Evolutionary conservation across 2,888 invertebrate species (phyloP), one percentile per base, ranked within the genome.

Genomic region (Stenchaetothrips biformis): DNA sequence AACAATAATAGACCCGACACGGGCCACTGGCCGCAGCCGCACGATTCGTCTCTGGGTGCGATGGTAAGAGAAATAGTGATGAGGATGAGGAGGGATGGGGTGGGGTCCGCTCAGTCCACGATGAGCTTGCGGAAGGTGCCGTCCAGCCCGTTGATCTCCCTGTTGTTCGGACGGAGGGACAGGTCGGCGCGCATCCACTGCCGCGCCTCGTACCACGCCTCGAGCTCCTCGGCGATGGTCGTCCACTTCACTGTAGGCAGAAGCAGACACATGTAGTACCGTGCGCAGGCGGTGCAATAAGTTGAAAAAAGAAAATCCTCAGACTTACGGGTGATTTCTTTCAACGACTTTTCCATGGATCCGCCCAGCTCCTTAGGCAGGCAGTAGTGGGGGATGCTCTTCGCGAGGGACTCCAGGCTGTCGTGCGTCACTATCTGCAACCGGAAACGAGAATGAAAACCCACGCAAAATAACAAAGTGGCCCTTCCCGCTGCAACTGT

Each of bases 381-480:
- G 25, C 67, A 74, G 67, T 21, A 74, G 67, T 74, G 67, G 7
- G 67, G 67, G 25, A 74, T 74, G 9, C 21, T 25, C 25, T 74
- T 74, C 2, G 67, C 67, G 25, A 74, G 67, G 21, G 67, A 11
- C 25, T 74, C 67, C 25, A 74, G 8, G 67, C 67, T 74, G 67
- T 74, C 67, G 25, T 74, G 67, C 21, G 67, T 74, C 11, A 74
- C 25, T 74, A 74, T 74, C 67, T 74, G 67, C 7, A 74, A 74
- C 13, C 59, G 18, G 18, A 18, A 1, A 9, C 16, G 13, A 59
- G 59, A 59, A 2, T 37, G 37, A 1, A 37, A 37, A 37, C 37
- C 2, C 37, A 37, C 37, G 37, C 37, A 4, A 37, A 37, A 37
- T 37, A 4, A 37, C 37, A 37, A 37, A 37, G 37, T 4, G 37